Evolutionary conservation across 2,797 vertebrate species (phyloP).

Genomic region (Strix occidentalis): DNA sequence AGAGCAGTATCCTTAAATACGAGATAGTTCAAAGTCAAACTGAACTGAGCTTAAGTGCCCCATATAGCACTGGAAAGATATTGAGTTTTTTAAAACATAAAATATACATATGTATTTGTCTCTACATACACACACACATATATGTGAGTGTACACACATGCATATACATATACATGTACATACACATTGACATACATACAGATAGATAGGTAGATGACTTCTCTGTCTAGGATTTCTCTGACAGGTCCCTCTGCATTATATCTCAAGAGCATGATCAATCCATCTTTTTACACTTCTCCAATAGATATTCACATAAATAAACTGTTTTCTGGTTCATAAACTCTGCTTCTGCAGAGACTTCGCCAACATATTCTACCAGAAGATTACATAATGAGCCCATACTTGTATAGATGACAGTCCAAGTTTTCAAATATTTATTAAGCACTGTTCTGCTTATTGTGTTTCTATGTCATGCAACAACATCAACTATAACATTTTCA

Average conservation of each 20-base stretch:
- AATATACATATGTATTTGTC: background rate
- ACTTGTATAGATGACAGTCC: background rate
- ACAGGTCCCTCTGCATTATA: background rate
- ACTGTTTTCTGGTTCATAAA: background rate
- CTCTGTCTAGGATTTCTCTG: background rate
- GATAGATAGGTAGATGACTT: background rate
- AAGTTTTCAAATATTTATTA: background rate
- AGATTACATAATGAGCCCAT: background rate
- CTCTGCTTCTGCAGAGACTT: background rate
- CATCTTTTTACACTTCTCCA: background rate
- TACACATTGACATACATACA: background rate
- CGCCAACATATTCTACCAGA: background rate
- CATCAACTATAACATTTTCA: background rate
- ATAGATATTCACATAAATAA: background rate
- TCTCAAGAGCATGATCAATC: background rate
- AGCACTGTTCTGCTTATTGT: background rate
- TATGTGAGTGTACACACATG: rapidly evolving
- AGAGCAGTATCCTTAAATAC: background rate
- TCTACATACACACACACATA: background rate
- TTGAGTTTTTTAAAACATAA: background rate
- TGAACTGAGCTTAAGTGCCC: background rate
- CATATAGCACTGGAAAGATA: background rate
- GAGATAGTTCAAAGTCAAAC: background rate
- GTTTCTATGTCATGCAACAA: background rate
- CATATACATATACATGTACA: background rate